Evolutionary conservation across 2,888 invertebrate genomes (phyloP), one percentile per base, ranked within the genome.

Genomic region (Geophilus truncorum): DNA sequence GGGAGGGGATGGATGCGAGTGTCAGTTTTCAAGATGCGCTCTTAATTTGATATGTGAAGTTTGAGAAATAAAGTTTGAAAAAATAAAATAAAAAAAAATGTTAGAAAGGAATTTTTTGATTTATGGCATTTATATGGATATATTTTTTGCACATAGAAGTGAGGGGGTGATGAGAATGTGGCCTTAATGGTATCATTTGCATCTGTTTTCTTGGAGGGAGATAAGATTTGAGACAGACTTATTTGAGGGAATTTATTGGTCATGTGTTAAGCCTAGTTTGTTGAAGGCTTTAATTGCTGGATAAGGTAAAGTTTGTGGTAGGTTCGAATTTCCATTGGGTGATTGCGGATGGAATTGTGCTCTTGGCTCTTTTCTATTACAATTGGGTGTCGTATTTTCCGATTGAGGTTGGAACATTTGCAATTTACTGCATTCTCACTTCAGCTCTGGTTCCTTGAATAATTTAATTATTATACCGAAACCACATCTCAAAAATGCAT

Each of bases 351-450:
- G 57, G 18, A 23, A 62, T 62, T 18, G 21, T 18, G 57, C 57
- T 62, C 57, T 62, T 62, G 57, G 57, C 57, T 62, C 57, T 62
- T 62, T 62, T 62, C 57, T 62, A 62, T 62, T 62, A 62, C 40
- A 40, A 40, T 3, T 62, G 57, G 57, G 57, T 62, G 57, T 62
- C 57, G 6, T 18, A 62, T 62, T 62, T 62, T 62, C 23, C 57
- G 57, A 62, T 62, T 62, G 4, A 4, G 21, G 23, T 21, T 62
- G 1, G 57, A 62, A 62, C n/a, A 21, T 57, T 57, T 57, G 57
- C 21, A 62, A 21, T 62, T 62, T 62, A 1, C 23, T 5, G 1
- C 9, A 9, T 12, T 23, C 23, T 62, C 57, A 18, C n/a, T 62
- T 10, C 23, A 9, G 57, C 57, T 62, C 23, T 1, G 18, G 7